A percentile compares a stretch with the other conserved stretches of the same genome.
Evolutionary conservation across 2,888 invertebrate species (phyloP).

Genomic region (Pollenia amentaria): DNA sequence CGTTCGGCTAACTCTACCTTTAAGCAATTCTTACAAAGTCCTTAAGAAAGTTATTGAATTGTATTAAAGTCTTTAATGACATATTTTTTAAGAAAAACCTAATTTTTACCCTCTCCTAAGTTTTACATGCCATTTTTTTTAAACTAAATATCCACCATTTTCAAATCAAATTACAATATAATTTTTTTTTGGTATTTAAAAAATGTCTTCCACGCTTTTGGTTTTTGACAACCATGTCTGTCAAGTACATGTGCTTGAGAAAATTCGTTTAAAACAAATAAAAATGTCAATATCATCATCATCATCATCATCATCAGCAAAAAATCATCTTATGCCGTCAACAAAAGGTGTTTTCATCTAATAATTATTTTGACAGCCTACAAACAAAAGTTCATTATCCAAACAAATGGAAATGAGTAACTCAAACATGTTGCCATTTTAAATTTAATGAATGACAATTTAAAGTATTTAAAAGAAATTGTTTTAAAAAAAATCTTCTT

Average conservation of each 20-base stretch:
- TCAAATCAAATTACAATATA: too few species aligned
- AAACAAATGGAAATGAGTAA: not conserved
- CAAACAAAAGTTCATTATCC: not conserved
- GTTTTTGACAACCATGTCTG: not conserved
- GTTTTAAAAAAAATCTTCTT: not conserved
- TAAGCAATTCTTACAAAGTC: too few species aligned
- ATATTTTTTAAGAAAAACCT: too few species aligned
- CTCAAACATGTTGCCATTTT: not conserved
- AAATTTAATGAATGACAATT: slow-evolving; percentile 46
- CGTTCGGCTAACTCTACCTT: too few species aligned
- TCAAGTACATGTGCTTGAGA: not conserved
- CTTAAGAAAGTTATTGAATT: too few species aligned
- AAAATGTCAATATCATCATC: not conserved
- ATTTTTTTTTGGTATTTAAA: too few species aligned
- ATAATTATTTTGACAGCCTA: not conserved
- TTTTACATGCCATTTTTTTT: too few species aligned
- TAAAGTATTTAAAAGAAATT: slow-evolving; percentile 3
- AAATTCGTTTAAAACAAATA: not conserved
- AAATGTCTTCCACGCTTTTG: not conserved
- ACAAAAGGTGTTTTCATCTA: not conserved
- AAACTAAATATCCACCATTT: too few species aligned
- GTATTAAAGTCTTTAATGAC: too few species aligned
- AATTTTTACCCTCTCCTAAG: too few species aligned
- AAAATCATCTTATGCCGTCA: not conserved
- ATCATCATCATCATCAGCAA: too few species aligned